Evolutionary conservation across 64 coral and sea anemone genomes (phyloP).

Genomic region (Platygyra sinensis): DNA sequence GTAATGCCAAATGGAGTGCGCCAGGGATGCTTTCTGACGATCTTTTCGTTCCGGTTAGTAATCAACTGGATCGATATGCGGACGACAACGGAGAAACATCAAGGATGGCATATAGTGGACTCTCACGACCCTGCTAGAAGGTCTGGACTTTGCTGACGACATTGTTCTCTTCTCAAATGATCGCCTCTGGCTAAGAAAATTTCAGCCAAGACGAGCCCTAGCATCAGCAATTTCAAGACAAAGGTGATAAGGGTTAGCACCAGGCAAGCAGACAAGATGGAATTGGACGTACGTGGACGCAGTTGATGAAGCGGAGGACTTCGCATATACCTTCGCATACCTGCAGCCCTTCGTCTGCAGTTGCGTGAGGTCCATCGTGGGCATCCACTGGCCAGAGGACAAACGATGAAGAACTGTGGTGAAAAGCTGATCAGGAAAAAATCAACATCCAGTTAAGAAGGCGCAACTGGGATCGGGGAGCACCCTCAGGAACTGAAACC

Average conservation of each 20-base stretch:
- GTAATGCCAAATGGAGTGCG: background rate
- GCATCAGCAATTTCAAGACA: background rate
- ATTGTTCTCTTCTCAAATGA: slow-evolving; percentile 1
- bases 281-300: background rate
- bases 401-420: too few relatives aligned
- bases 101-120: slow-evolving; percentile 39
- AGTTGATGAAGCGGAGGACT: background rate
- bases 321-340: background rate
- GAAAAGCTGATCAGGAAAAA: too few relatives aligned
- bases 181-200: background rate
- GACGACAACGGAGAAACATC: background rate
- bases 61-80: slow-evolving; percentile 40
- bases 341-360: background rate
- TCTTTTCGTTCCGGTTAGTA: slow-evolving; percentile 1
- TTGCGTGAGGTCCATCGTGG: background rate
- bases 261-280: background rate
- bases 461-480: background rate
- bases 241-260: background rate
- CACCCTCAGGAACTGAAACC: slow-evolving; percentile 22
- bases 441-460: background rate
- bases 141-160: slow-evolving; percentile 19
- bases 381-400: background rate
- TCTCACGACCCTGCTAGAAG: background rate
- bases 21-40: background rate
- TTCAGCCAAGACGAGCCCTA: background rate